phyloP scores from a whole-genome alignment of 2,113 vertebrate genomes.

The Syngnathoides biaculeatus region DNA sequence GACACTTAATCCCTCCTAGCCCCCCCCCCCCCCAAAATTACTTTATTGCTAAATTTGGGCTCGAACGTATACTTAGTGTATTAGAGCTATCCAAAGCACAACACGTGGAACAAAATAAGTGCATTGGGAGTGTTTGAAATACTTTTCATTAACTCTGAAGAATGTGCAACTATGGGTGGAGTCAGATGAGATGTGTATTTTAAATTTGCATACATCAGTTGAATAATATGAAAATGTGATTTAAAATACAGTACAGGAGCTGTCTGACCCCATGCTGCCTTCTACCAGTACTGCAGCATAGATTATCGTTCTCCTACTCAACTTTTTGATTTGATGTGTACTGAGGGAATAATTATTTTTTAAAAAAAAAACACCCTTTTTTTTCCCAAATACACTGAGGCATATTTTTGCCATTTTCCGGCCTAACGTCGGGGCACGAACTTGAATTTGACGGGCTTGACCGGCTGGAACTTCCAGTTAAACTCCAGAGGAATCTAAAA shows the following conservation, averaged over 20 bases:
- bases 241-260: conserved; percentile 9
- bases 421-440: conserved; percentile 45
- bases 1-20: too few relatives aligned
- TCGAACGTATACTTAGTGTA: too few relatives aligned
- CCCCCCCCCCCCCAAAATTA: too few relatives aligned
- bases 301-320: background rate
- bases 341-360: too few relatives aligned
- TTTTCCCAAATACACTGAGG: background rate
- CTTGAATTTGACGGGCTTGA: conserved; percentile 43
- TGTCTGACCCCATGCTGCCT: conserved; percentile 53
- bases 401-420: background rate
- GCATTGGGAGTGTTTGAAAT: too few relatives aligned
- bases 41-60: too few relatives aligned
- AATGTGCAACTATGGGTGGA: too few relatives aligned
- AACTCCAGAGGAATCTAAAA: conserved; percentile 51
- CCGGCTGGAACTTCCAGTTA: conserved; percentile 25
- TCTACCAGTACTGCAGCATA: conserved; percentile 48
- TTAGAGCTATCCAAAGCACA: too few relatives aligned
- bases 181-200: background rate
- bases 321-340: too few relatives aligned
- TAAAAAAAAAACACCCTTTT: background rate
- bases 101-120: too few relatives aligned
- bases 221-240: too few relatives aligned
- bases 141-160: too few relatives aligned
- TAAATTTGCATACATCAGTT: background rate